Base-by-base conservation (phyloP, 2,113 vertebrate species). In the Apus apus region DNA sequence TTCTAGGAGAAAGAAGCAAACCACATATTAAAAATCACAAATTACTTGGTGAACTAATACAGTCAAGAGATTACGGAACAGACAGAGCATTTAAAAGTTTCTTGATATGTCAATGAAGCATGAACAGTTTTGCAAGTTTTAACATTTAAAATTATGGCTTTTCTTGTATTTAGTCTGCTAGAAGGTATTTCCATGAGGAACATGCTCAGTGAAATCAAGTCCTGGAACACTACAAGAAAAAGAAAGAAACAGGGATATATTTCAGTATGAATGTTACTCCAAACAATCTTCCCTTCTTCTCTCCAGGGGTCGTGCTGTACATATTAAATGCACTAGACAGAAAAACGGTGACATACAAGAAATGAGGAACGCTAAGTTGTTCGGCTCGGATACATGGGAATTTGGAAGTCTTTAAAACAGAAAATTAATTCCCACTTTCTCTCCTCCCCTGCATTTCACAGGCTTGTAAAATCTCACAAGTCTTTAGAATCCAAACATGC, bases 1-100 rank as follows among this genome's bases (percentile, higher is more conserved):
- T 99, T 99, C 99, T 99, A 90, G 85, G 80, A 79, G 30, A 74
- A 72, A 26, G 53, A 78, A 8, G 15, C 22, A 82, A 81, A 54
- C 20, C 38, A 79, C 22, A 40, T 77, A 86, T 93, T 92, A 90
- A 75, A 92, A 80, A 60, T 48, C 30, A 78, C 38, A 93, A 84
- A 56, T 64, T 68, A 92, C 40, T 26, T 65, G 22, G 27, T 78
- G 6, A 81, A 83, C 20, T 56, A 62, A 66, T 20, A 76, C 3
- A 65, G 48, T 50, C 53, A 50, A 74, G 26, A 88, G 4, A 67
- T 56, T 78, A 71, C 17, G 32, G 71, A 79, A 86, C 22, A 91
- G 15, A 50, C 30, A 85, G 40, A 38, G 74, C n/a, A 77, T 67
- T 45, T 78, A 66, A 84, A 29, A 88, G 48, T 53, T 71, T 90